Conservation (phyloP, 2,113 vertebrate species). For the Nymphicus hollandicus region DNA sequence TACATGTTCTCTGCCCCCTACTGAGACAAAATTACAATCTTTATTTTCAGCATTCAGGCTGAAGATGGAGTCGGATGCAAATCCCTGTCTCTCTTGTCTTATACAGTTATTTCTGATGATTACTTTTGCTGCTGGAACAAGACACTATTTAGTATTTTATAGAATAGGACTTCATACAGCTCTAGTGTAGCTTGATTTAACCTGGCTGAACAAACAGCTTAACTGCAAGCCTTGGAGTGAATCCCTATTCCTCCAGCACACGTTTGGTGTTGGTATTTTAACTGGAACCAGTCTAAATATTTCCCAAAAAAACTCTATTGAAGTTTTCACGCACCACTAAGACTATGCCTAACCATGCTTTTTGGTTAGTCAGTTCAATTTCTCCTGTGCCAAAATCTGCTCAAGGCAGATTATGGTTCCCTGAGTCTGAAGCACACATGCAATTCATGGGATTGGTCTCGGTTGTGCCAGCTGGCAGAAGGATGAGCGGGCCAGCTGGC, state of each 20-base stretch:
- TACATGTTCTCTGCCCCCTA: not conserved
- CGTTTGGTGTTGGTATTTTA: not conserved
- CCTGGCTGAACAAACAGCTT: not conserved
- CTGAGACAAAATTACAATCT: not conserved
- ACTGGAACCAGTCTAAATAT: not conserved
- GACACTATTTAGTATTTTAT: not conserved
- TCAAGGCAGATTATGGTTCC: not conserved
- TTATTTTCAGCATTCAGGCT: not conserved
- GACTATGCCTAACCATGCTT: not conserved
- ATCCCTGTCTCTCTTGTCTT: not conserved
- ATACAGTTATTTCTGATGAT: not conserved
- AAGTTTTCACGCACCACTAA: not conserved
- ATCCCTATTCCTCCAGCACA: not conserved
- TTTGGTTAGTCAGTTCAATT: not conserved
- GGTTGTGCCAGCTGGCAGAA: not conserved
- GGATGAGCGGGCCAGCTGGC: not conserved
- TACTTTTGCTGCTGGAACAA: not conserved
- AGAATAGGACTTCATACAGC: not conserved
- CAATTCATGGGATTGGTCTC: not conserved
- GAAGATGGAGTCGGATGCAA: not conserved
- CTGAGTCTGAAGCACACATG: fast-evolving
- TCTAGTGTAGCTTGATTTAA: not conserved
- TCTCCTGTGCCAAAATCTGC: not conserved
- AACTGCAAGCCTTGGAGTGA: not conserved
- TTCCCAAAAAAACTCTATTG: not conserved